A percentile compares a stretch with the other conserved stretches of the same genome.
These are phyloP conservation scores for Pangasianodon gigas DNA, from an alignment of 2,113 vertebrate genomes.

Conservation along the genomic window DNA sequence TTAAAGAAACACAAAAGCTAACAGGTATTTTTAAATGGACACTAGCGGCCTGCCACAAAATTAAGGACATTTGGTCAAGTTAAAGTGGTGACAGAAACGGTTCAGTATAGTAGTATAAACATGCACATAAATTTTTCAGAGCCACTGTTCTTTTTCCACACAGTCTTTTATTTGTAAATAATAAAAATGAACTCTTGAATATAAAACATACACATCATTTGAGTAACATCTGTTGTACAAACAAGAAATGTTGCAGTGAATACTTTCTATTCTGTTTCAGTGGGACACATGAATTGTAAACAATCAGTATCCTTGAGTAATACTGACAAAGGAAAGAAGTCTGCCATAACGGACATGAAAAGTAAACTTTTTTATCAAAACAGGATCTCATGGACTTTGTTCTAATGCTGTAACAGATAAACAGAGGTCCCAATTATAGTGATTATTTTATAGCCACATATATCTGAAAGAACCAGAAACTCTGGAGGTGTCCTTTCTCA, in stretches of 20 bases:
- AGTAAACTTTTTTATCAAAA: slow-evolving; percentile 80
- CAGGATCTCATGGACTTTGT: slow-evolving; percentile 85
- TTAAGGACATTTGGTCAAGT: background rate
- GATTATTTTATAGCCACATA: slow-evolving; percentile 73
- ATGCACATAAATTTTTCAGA: background rate
- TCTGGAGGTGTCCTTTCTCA: slow-evolving; percentile 81
- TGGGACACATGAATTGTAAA: slow-evolving; percentile 78
- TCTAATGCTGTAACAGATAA: slow-evolving; percentile 83
- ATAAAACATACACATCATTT: slow-evolving; percentile 84
- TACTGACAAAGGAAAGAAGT: slow-evolving; percentile 79
- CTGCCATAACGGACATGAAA: slow-evolving; percentile 86
- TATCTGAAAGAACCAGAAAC: slow-evolving; percentile 63
- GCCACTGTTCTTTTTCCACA: slow-evolving; percentile 71
- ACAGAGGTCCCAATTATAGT: slow-evolving; percentile 83
- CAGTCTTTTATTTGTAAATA: slow-evolving; percentile 86
- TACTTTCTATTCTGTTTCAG: slow-evolving; percentile 75
- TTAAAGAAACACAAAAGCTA: background rate
- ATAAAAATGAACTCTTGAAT: slow-evolving; percentile 85
- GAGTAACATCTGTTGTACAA: slow-evolving; percentile 83
- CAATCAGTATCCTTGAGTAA: slow-evolving; percentile 79
- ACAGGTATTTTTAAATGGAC: background rate
- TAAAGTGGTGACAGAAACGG: background rate
- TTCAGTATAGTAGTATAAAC: background rate
- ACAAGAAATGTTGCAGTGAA: slow-evolving; percentile 81
- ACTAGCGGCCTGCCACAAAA: background rate